Base-by-base conservation (phyloP, 2,797 vertebrate species). In the Coluber constrictor region DNA sequence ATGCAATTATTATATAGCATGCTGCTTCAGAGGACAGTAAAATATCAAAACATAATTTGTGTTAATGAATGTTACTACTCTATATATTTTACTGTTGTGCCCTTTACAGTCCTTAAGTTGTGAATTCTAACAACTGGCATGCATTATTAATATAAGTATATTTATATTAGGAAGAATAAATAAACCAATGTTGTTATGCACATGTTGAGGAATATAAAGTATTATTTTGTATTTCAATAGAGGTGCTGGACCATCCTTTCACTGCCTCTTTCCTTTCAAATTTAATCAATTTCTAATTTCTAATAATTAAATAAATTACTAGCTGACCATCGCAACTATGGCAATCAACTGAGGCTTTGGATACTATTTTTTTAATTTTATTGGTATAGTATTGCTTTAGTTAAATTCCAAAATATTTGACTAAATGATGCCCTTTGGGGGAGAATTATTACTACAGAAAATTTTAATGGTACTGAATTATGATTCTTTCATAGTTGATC, bases 31-130 rank as follows among this genome's bases (percentile, higher is more conserved):
- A 89, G 90, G 90, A 91, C 87, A 93, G 88, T 54, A 93, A 92
- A 90, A 92, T 3, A 91, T 61, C 92, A 63, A 91, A 25, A 1
- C 56, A 93, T 93, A 95, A 96, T 96, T 95, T 88, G 94, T 95
- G 94, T 63, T 96, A 96, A 96, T 94, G 86, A 96, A 90, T 95
- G 94, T 96, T 95, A 93, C 90, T 91, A 86, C 0, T 95, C 90
- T 79, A 55, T 94, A 93, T 86, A 90, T 15, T 94, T 88, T 90
- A 93, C 93, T 92, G 91, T 94, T 96, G 94, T 93, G 92, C 0
- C 2, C 23, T 96, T 96, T 95, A 90, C 93, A 92, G 93, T 94
- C 90, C 90, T 90, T 94, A 94, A 0, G 0, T 63, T 25, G 95
- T 90, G 95, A 95, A 57, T 93, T 94, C 63, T 63, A 94, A 20